phyloP scores from a whole-genome alignment of 1,140 invertebrate genomes.

The Danaus plexippus region DNA sequence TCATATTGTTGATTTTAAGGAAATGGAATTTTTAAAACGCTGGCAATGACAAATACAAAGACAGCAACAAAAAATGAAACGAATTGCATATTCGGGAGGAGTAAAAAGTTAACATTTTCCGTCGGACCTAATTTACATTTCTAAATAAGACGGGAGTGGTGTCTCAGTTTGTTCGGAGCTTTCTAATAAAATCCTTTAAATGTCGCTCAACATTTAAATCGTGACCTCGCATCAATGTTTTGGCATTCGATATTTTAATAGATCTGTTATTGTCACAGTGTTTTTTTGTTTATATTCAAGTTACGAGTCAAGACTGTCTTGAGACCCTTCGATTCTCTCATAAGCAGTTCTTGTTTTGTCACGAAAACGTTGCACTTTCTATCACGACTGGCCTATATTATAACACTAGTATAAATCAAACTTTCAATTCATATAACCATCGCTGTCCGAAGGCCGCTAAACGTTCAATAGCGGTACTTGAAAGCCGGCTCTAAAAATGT shows the following conservation, averaged over 20 bases:
- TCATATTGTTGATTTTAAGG: too few relatives aligned
- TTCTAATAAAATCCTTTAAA: slow-evolving; percentile 47
- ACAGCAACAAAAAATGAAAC: too few relatives aligned
- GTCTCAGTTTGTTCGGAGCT: slow-evolving; percentile 40
- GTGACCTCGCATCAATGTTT: slow-evolving; percentile 31
- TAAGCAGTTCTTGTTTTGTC: slow-evolving; percentile 36
- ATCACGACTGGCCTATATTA: slow-evolving; percentile 45
- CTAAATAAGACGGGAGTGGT: slow-evolving; percentile 32
- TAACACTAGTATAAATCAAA: slow-evolving; percentile 34
- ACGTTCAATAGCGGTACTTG: slow-evolving; percentile 11
- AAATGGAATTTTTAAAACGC: too few relatives aligned
- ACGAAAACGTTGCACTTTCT: slow-evolving; percentile 47
- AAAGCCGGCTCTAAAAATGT: slow-evolving; percentile 6
- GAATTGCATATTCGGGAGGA: slow-evolving; percentile 3
- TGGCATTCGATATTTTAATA: neutral
- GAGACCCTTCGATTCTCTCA: slow-evolving; percentile 23
- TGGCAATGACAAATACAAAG: too few relatives aligned
- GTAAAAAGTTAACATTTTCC: slow-evolving; percentile 33
- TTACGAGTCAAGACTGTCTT: slow-evolving; percentile 10
- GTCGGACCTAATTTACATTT: slow-evolving; percentile 38
- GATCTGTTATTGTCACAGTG: slow-evolving; percentile 4
- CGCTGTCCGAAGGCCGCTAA: slow-evolving; percentile 7
- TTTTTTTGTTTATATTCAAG: slow-evolving; percentile 5
- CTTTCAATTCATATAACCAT: slow-evolving; percentile 28
- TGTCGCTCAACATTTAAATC: slow-evolving; percentile 24